Base-by-base conservation (phyloP, 2,113 vertebrate species). In the Zeus faber region DNA sequence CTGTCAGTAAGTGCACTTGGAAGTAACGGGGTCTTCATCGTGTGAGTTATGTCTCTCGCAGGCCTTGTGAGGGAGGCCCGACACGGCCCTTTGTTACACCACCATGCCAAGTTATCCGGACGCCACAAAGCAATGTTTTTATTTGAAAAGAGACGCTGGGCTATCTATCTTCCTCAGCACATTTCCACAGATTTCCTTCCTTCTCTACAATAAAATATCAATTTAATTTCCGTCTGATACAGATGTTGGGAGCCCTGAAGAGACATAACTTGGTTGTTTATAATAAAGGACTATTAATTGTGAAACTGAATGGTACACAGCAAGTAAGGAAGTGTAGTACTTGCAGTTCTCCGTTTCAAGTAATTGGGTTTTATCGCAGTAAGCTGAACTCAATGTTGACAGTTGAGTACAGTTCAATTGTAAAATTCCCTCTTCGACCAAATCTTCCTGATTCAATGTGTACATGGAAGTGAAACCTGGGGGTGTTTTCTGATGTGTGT, bases 51-150 rank as follows among this genome's bases (percentile, higher is more conserved):
- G 44, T 69, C 67, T 47, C 27, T 54, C 58, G 25, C 31, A 51
- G 6, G 58, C 63, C 62, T 61, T 63, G 67, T 35, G 65, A 57
- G 54, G 45, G 65, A 60, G 53, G 29, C 29, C 10, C n/a, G n/a
- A n/a, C n/a, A n/a, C n/a, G n/a, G n/a, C 56, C 23, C 57, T 71
- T 77, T 78, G 78, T 83, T 83, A 77, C 46, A 73, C 49, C 33
- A 44, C 54, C 60, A 58, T 72, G 79, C 76, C 74, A 76, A 86
- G 79, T 71, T 77, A 70, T 82, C 58, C 48, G 68, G 31, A 58
- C 55, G 54, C 56, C 70, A 82, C 85, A 85, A 87, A 85, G 77
- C 54, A 62, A n/a, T 74, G 79, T 75, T 82, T 81, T 70, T 67
- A 65, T 78, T 72, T 73, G 56, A 1, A 2, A 25, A 27, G 63